A percentile compares a stretch with the other conserved stretches of the same genome.
phyloP scores from a whole-genome alignment of 1,140 invertebrate genomes.

The Saccostrea echinata region DNA sequence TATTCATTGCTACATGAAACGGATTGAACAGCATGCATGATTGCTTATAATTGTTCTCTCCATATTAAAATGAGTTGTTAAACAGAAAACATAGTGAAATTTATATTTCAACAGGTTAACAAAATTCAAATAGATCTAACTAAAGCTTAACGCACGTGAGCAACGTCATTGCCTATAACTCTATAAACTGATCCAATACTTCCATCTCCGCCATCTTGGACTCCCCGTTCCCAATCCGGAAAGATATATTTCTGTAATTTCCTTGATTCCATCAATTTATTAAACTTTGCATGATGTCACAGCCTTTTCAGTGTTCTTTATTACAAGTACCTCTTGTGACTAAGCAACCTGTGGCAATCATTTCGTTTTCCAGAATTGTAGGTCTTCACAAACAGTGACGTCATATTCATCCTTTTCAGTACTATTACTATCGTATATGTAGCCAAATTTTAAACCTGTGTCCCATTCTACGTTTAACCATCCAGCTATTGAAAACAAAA shows the following conservation, averaged over 20 bases:
- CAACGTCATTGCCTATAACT: slow-evolving; percentile 16
- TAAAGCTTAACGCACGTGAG: slow-evolving; percentile 36
- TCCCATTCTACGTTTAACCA: slow-evolving; percentile 15
- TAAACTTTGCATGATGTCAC: too few relatives aligned
- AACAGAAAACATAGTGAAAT: too few relatives aligned
- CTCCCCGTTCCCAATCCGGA: slow-evolving; percentile 45
- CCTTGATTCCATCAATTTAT: too few relatives aligned
- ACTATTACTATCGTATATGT: neutral
- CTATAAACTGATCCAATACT: slow-evolving; percentile 7
- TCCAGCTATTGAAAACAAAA: neutral
- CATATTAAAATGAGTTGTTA: too few relatives aligned
- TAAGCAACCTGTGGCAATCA: neutral
- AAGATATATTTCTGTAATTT: too few relatives aligned
- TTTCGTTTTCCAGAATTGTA: neutral
- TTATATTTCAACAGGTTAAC: too few relatives aligned
- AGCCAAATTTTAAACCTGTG: neutral
- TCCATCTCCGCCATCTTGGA: slow-evolving; percentile 45
- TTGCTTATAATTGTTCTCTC: too few relatives aligned
- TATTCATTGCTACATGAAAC: too few relatives aligned
- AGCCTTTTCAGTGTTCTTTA: too few relatives aligned
- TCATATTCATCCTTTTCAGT: neutral
- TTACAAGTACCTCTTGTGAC: neutral
- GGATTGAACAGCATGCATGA: too few relatives aligned
- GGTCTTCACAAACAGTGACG: neutral
- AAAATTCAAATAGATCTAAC: too few relatives aligned